phyloP scores from a whole-genome alignment of 2,888 invertebrate genomes.

The Xanthostigma xanthostigma region DNA sequence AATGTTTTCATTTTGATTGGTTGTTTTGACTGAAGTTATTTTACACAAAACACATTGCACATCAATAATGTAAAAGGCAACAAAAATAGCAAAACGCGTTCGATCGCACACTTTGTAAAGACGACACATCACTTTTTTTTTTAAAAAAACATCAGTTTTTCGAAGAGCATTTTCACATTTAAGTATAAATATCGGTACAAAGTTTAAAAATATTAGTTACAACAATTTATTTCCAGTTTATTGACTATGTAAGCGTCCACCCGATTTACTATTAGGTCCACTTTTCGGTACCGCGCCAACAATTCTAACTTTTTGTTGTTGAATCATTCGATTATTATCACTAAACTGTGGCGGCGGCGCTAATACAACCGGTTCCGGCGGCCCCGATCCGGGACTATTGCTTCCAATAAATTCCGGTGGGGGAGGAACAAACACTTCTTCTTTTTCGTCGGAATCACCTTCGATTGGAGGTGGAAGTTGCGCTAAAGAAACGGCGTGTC shows the following conservation, averaged over 20 bases:
- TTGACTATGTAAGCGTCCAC: slow-evolving; percentile 34
- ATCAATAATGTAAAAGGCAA: too few relatives aligned
- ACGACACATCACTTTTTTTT: too few relatives aligned
- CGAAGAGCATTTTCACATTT: too few relatives aligned
- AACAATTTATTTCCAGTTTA: slow-evolving; percentile 13
- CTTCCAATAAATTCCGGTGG: slow-evolving; percentile 40
- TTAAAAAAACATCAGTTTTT: too few relatives aligned
- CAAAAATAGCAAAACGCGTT: too few relatives aligned
- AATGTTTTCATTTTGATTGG: too few relatives aligned
- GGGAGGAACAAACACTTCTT: slow-evolving; percentile 44
- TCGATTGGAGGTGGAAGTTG: slow-evolving; percentile 69
- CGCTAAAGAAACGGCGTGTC: slow-evolving; percentile 59
- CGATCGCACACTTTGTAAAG: too few relatives aligned
- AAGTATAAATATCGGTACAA: too few relatives aligned
- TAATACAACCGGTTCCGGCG: slow-evolving; percentile 44
- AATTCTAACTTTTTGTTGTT: slow-evolving; percentile 48
- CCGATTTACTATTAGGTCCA: slow-evolving; percentile 20
- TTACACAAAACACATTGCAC: too few relatives aligned
- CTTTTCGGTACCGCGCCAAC: slow-evolving; percentile 71
- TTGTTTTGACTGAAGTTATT: too few relatives aligned
- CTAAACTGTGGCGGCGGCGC: slow-evolving; percentile 87
- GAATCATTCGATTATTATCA: slow-evolving; percentile 44
- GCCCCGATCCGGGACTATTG: slow-evolving; percentile 23
- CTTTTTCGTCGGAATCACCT: slow-evolving; percentile 51
- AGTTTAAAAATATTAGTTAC: neutral